Evolutionary conservation across 2,797 vertebrate genomes (phyloP), one percentile per base, ranked within the genome.

Genomic region (Sebastes nivosus): DNA sequence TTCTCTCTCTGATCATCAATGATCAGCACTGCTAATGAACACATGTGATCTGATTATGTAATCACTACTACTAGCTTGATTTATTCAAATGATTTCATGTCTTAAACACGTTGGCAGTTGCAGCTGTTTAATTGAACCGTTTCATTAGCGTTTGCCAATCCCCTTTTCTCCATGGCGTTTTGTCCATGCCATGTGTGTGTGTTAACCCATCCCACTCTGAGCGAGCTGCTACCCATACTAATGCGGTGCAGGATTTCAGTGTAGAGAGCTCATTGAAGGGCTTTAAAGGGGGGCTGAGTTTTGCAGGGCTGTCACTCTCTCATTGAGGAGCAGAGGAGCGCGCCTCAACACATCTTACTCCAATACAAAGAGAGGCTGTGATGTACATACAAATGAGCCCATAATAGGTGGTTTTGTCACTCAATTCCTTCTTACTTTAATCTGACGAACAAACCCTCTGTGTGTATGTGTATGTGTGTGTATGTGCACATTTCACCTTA

Each of bases 381-480:
- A 92, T 93, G 91, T 93, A 92, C 94, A 94, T 94, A 93, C 94
- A 93, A 95, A 94, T 95, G 90, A 94, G 90, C 83, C 83, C 71
- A 82, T 93, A 93, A 93, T 89, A 89, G 88, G 77, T 87, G 88
- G 78, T 90, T 95, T 93, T 93, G 89, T 94, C 89, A 90, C 89
- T 87, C 88, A 79, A 70, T 88, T 90, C 91, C 84, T 42, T 75
- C 82, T 81, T 57, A 81, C 86, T 91, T 88, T 92, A 95, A 93
- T 93, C 90, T 89, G 66, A 67, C 78, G 82, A 93, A 94, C 91
- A 92, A 83, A 80, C 76, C 46, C 70, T 57, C 32, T 89, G 46
- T 87, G 65, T 68, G 27, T 5, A 27, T 27, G 27, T 27, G 64
- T 71, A 29, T 77, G 65, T 63, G 73, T 54, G 57, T 72, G 38